phyloP scores from a whole-genome alignment of 2,888 invertebrate genomes.

The Platycnemis pennipes region DNA sequence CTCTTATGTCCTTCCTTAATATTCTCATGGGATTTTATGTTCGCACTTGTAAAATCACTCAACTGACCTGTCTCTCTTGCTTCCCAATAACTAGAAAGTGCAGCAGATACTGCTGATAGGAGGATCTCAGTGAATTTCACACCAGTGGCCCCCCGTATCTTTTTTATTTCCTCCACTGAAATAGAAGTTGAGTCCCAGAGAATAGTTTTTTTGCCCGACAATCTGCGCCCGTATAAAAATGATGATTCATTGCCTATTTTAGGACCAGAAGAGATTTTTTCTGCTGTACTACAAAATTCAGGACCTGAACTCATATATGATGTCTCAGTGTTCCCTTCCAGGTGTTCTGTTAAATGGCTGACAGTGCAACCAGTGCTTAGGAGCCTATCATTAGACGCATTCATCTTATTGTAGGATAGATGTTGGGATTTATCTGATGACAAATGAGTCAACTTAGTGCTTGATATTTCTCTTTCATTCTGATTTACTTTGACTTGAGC shows the following conservation, averaged over 20 bases:
- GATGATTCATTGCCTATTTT: not conserved
- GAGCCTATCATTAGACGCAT: not conserved
- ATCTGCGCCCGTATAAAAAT: conserved; percentile 78
- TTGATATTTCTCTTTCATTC: not conserved
- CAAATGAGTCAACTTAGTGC: not conserved
- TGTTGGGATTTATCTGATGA: not conserved
- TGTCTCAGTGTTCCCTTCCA: not conserved
- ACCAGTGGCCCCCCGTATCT: conserved; percentile 40
- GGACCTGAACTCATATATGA: not conserved
- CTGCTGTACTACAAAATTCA: not conserved
- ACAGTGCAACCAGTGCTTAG: not conserved
- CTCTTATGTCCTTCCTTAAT: not conserved
- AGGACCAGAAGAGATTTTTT: no score
- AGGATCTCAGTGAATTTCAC: conserved; percentile 79
- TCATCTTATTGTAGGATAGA: not conserved
- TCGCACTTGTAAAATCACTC: not conserved
- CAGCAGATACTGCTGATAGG: conserved; percentile 79
- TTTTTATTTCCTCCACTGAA: conserved; percentile 42
- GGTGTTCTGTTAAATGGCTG: not conserved
- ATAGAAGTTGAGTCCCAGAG: conserved; percentile 76
- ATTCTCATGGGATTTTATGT: not conserved
- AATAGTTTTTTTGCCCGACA: conserved; percentile 79
- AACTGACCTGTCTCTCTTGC: conserved; percentile 12
- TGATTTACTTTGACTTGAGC: not conserved
- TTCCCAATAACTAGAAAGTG: conserved; percentile 44